Evolutionary conservation across 2,797 vertebrate species (phyloP).

Genomic region (Hypotaenidia philippensis): DNA sequence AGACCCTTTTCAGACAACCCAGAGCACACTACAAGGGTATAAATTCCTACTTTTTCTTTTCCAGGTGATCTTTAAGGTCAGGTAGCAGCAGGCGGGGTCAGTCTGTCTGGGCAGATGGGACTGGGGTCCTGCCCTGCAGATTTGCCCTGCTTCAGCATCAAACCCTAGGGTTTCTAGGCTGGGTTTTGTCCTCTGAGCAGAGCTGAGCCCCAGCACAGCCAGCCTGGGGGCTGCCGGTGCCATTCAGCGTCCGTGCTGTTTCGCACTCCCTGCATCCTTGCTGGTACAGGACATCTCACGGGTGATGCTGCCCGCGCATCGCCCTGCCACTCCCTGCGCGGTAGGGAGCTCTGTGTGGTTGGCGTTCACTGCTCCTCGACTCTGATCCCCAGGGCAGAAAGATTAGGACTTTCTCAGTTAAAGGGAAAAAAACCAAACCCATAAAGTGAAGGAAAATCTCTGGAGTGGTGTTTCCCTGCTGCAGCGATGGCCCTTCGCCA

Average conservation of each 20-base stretch:
- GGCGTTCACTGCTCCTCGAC: slow-evolving; percentile 33
- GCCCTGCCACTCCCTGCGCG: neutral
- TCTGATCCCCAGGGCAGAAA: slow-evolving; percentile 22
- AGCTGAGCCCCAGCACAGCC: neutral
- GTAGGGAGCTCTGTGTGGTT: slow-evolving; percentile 36
- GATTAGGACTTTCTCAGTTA: slow-evolving; percentile 4
- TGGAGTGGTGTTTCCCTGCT: slow-evolving; percentile 48
- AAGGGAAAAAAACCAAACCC: neutral
- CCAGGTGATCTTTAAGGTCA: slow-evolving; percentile 36
- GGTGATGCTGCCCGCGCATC: accelerated
- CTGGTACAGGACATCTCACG: accelerated
- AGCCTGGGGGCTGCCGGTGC: neutral
- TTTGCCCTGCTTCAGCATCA: neutral
- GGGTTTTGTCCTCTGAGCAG: neutral
- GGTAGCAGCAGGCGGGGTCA: neutral
- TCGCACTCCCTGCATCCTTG: neutral
- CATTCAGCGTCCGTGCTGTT: accelerated
- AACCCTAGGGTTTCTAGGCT: accelerated
- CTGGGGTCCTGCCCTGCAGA: neutral
- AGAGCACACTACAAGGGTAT: slow-evolving; percentile 17
- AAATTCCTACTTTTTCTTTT: slow-evolving; percentile 43
- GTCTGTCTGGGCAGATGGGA: neutral
- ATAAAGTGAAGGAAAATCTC: neutral
- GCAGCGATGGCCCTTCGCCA: neutral
- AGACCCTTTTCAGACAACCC: neutral